Conservation (phyloP, 1,140 invertebrate species). For the Andrena cerasifolii region DNA sequence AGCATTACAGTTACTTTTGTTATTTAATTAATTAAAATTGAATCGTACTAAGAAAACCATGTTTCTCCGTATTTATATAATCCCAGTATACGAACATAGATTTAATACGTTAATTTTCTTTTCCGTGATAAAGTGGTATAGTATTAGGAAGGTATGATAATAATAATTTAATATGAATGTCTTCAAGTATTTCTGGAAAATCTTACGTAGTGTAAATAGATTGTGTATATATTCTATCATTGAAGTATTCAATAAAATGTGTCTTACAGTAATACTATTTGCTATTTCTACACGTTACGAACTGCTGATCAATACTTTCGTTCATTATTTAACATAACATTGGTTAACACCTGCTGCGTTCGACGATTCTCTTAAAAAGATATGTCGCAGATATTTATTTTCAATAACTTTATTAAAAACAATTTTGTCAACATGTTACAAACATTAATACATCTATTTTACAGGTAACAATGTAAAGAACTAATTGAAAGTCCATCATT, state of each 20-base stretch:
- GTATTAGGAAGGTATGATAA: constrained; percentile 28
- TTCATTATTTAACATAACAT: background rate
- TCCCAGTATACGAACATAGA: constrained; percentile 34
- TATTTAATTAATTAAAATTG: constrained; percentile 33
- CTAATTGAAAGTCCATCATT: no score
- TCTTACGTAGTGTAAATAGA: constrained; percentile 56
- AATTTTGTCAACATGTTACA: no score
- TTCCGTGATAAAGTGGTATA: constrained; percentile 34
- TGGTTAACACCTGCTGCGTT: no score
- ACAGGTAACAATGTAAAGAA: no score
- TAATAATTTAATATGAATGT: constrained; percentile 41
- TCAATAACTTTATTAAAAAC: no score
- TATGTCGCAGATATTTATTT: no score
- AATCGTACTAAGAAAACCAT: constrained; percentile 5
- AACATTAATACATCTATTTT: no score
- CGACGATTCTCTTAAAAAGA: no score
- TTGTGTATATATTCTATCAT: constrained; percentile 49
- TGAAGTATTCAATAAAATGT: constrained; percentile 51
- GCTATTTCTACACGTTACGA: background rate
- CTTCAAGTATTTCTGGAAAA: constrained; percentile 9
- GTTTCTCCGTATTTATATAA: constrained; percentile 29
- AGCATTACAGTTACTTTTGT: constrained; percentile 8
- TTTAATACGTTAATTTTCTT: constrained; percentile 49
- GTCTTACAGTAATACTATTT: constrained; percentile 17
- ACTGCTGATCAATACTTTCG: background rate